These are phyloP conservation scores for Phalacrocorax aristotelis DNA, from an alignment of 2,113 vertebrate genomes.

Conservation along the genomic window DNA sequence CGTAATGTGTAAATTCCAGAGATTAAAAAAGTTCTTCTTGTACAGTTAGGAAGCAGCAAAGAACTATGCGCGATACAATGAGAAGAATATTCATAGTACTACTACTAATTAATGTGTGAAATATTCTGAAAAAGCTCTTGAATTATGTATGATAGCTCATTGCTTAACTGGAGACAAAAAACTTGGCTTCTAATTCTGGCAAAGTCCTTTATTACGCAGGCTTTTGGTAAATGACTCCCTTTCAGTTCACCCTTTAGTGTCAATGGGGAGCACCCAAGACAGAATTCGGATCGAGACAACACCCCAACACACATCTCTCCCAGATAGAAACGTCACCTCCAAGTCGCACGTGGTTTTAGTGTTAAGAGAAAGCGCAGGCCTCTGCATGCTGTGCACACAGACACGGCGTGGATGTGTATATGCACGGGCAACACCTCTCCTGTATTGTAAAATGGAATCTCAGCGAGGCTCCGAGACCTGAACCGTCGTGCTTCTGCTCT, in stretches of 20 bases:
- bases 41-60: neutral
- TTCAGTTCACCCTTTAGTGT: neutral
- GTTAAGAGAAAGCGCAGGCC: neutral
- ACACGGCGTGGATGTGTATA: rapidly evolving
- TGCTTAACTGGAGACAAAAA: neutral
- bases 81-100: constrained; percentile 34
- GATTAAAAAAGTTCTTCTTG: neutral
- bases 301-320: rapidly evolving
- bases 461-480: neutral
- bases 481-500: rapidly evolving
- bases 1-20: neutral
- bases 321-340: neutral
- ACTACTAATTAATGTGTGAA: constrained; percentile 31
- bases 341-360: neutral
- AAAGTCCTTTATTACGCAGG: neutral
- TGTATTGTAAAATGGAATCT: neutral
- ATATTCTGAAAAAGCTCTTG: constrained; percentile 34
- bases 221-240: neutral
- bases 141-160: constrained; percentile 32
- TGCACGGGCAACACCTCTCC: neutral
- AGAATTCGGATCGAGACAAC: neutral
- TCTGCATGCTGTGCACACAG: neutral
- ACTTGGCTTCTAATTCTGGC: constrained; percentile 18
- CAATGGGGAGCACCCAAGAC: neutral
- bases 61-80: neutral